Base-by-base conservation (phyloP, 2,888 invertebrate species). In the Clepsis dumicolana region DNA sequence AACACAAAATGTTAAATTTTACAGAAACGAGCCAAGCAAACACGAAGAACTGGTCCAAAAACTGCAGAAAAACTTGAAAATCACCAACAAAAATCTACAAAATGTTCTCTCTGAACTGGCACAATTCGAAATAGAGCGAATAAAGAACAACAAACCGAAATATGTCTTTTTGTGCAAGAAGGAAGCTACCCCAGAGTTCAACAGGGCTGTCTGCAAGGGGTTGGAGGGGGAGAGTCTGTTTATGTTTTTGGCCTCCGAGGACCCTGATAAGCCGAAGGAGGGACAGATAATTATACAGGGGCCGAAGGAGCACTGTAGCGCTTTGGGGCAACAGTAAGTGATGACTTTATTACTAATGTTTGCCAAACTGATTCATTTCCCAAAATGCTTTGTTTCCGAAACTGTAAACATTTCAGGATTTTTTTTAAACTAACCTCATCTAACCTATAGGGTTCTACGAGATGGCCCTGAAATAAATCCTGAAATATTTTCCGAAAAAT, bases 131-230 rank as follows among this genome's bases (percentile, higher is more conserved):
- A 95, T 95, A 0, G 91, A 95, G 2, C 95, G 94, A 78, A 90
- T 97, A 38, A 95, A 94, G 78, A 80, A 76, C 16, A 70, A 94
- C 0, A 82, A 86, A 64, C 95, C 95, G 0, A 94, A 94, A 77
- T 96, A 93, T 77, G 88, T 94, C 70, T 90, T 91, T 32, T 82
- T 96, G 78, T 95, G 94, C 77, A 95, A 96, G 72, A 96, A 96
- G 76, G 97, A 97, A 80, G 97, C 96, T 0, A 97, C 97, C 74
- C 94, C 95, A 5, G 97, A 97, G 77, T 98, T 97, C 78, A 96
- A 97, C 81, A 95, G 95, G 72, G 94, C 94, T 24, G 94, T 98
- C 68, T 90, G 96, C 16, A 95, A 95, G 73, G 95, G 95, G 72
- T 81, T 96, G 61, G 95, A 95, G 50, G 92, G 89, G 0, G 88